phyloP scores from a whole-genome alignment of 2,113 vertebrate species.

The Oncorhynchus nerka region DNA sequence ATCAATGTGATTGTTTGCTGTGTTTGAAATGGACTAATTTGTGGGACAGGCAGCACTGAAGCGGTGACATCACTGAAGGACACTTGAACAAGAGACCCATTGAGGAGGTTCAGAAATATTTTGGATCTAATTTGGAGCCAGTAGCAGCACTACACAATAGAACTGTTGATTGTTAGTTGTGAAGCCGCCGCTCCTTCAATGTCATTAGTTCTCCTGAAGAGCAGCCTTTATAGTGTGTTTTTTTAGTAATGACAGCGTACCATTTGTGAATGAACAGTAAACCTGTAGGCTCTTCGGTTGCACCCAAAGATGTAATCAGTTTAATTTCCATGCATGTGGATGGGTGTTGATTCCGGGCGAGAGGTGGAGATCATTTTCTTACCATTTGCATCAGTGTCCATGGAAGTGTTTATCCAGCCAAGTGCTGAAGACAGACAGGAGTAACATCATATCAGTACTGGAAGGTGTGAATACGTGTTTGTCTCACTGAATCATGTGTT shows the following conservation, averaged over 20 bases:
- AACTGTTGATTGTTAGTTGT: neutral
- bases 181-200: neutral
- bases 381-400: conserved; percentile 11
- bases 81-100: conserved; percentile 32
- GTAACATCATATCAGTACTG: neutral
- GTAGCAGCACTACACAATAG: conserved; percentile 8
- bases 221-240: too few species aligned
- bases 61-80: conserved; percentile 20
- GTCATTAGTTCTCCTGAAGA: neutral
- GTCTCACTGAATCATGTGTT: neutral
- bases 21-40: neutral
- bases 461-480: neutral
- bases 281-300: too few species aligned
- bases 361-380: conserved; percentile 23
- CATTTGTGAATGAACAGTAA: neutral
- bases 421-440: neutral
- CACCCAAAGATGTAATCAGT: neutral
- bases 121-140: neutral
- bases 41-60: neutral
- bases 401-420: neutral
- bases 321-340: neutral
- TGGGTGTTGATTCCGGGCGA: neutral
- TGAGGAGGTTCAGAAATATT: conserved; percentile 14
- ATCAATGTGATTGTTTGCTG: too few species aligned
- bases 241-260: too few species aligned